phyloP scores from a whole-genome alignment of 2,797 vertebrate species.

The Bucorvus abyssinicus region DNA sequence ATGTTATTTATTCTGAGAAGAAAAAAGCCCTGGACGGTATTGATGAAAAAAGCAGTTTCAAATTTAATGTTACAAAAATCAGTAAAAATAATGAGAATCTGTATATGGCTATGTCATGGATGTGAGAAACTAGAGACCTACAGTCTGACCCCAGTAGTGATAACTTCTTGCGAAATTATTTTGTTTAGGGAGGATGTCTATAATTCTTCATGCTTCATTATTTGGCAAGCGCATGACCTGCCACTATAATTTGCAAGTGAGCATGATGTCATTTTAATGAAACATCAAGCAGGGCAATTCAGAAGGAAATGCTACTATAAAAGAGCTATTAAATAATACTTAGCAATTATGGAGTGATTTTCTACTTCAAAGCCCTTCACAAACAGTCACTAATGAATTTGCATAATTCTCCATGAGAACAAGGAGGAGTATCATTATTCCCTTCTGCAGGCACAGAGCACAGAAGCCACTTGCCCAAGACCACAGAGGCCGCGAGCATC shows the following conservation, averaged over 20 bases:
- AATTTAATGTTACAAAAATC: background rate
- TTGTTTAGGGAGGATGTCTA: background rate
- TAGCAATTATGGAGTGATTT: constrained; percentile 56
- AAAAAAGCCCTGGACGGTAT: background rate
- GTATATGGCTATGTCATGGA: background rate
- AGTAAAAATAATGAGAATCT: background rate
- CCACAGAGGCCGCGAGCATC: background rate
- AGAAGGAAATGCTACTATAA: constrained; percentile 42
- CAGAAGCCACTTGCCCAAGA: background rate
- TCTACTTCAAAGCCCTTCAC: constrained; percentile 57
- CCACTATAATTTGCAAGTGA: constrained; percentile 38
- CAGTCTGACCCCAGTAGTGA: background rate
- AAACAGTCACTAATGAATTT: constrained; percentile 55
- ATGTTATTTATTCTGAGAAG: background rate
- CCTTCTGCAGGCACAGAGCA: background rate
- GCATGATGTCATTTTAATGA: constrained; percentile 62
- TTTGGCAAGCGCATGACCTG: constrained; percentile 17
- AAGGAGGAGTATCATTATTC: background rate
- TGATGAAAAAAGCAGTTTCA: background rate
- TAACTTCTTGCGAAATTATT: constrained; percentile 35
- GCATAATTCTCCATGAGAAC: background rate
- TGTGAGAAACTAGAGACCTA: background rate
- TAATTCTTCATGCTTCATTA: constrained; percentile 43
- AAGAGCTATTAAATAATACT: constrained; percentile 59
- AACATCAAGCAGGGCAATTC: constrained; percentile 50